Percentiles rank a stretch among this genome's conserved stretches.
Conservation (phyloP, 1,140 invertebrate genomes). For the Diuraphis noxia region DNA sequence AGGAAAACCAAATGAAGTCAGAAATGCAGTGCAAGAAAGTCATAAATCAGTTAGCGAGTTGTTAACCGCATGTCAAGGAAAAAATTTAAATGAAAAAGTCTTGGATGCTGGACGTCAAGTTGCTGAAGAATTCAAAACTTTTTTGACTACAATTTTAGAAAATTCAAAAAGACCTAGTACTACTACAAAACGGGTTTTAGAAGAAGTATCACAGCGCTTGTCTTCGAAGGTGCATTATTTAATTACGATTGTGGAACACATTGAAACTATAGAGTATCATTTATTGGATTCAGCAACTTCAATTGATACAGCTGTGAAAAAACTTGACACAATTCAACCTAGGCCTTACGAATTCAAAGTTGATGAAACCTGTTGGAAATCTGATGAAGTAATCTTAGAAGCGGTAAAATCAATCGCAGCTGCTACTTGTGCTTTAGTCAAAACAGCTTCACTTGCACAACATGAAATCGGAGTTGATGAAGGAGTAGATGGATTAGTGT, state of each 20-base stretch:
- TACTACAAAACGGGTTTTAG: conserved; percentile 67
- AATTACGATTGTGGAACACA: conserved; percentile 82
- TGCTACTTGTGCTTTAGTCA: conserved; percentile 93
- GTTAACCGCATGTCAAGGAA: conserved; percentile 81
- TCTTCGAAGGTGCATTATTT: conserved; percentile 89
- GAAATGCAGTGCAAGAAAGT: conserved; percentile 94
- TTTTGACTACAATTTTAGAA: conserved; percentile 81
- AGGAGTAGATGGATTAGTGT: conserved; percentile 97
- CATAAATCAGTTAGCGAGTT: conserved; percentile 93
- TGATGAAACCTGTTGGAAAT: conserved; percentile 86
- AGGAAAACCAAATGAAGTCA: conserved; percentile 93
- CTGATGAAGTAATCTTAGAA: conserved; percentile 98
- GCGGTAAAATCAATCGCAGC: conserved; percentile 97
- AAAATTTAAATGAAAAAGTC: conserved; percentile 74
- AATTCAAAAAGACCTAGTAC: conserved; percentile 66
- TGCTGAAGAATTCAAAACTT: conserved; percentile 82
- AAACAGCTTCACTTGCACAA: conserved; percentile 94
- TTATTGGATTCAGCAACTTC: conserved; percentile 96
- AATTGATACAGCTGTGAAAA: conserved; percentile 97
- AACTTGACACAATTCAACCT: conserved; percentile 89
- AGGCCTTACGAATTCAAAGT: conserved; percentile 74
- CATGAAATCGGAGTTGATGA: conserved; percentile 95
- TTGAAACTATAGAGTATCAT: conserved; percentile 98
- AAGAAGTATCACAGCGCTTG: conserved; percentile 78
- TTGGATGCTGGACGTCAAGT: conserved; percentile 83